Conservation (phyloP, 1,140 invertebrate genomes). For the Caerostris darwini region DNA sequence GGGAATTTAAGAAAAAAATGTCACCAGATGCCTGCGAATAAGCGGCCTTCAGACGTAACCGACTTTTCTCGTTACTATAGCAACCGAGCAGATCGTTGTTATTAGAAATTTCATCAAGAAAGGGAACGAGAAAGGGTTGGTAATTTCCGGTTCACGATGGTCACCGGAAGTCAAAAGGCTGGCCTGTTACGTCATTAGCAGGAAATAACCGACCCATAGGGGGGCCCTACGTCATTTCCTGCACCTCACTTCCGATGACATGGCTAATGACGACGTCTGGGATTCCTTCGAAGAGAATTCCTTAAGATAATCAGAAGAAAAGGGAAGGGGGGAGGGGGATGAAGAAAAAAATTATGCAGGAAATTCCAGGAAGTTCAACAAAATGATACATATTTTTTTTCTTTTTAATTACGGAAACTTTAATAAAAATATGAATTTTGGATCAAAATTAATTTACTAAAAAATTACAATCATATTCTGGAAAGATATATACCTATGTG, state of each 20-base stretch:
- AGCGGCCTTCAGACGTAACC: not conserved
- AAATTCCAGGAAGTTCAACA: not conserved
- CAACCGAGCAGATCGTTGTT: not conserved
- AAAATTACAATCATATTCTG: too few relatives aligned
- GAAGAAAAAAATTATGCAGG: not conserved
- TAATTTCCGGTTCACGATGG: slow-evolving; percentile 72
- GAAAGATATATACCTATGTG: too few relatives aligned
- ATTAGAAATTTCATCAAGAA: slow-evolving; percentile 39
- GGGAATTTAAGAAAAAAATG: too few relatives aligned
- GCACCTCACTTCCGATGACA: slow-evolving; percentile 41
- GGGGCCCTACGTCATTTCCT: slow-evolving; percentile 67
- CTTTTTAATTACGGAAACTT: not conserved
- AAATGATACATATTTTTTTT: not conserved
- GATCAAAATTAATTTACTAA: too few relatives aligned
- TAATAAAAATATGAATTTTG: too few relatives aligned
- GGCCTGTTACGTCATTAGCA: slow-evolving; percentile 60
- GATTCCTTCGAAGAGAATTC: slow-evolving; percentile 22
- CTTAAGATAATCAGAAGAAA: not conserved
- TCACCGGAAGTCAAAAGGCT: slow-evolving; percentile 66
- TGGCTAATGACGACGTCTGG: slow-evolving; percentile 40
- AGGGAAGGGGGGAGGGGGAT: not conserved
- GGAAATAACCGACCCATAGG: slow-evolving; percentile 50
- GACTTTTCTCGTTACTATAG: not conserved
- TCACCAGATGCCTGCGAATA: too few relatives aligned
- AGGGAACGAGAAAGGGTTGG: slow-evolving; percentile 51